Conservation (phyloP, 2,888 invertebrate species). For the Cephus sareptanus region DNA sequence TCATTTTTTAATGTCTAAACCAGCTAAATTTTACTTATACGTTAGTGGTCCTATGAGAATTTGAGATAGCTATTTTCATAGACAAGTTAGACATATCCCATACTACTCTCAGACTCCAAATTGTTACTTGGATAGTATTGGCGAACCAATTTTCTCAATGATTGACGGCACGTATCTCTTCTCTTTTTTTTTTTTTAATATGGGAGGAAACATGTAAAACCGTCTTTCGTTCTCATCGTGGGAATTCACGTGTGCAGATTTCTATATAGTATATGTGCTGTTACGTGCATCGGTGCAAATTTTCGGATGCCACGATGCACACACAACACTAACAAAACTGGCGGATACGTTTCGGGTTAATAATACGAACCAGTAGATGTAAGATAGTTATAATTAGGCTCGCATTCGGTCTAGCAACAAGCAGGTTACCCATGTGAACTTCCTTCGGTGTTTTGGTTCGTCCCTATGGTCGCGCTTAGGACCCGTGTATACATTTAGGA, state of each 20-base stretch:
- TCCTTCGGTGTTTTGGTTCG: slow-evolving; percentile 41
- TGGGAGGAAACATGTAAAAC: neutral
- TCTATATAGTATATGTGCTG: slow-evolving; percentile 53
- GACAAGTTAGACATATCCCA: too few relatives aligned
- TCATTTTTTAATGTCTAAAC: neutral
- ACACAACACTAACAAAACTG: slow-evolving; percentile 13
- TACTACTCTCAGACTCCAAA: neutral
- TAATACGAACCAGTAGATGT: slow-evolving; percentile 58
- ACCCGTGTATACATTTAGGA: neutral
- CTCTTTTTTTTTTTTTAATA: neutral
- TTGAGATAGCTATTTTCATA: neutral
- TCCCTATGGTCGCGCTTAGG: slow-evolving; percentile 25
- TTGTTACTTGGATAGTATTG: neutral
- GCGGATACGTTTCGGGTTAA: slow-evolving; percentile 56
- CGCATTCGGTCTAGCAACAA: slow-evolving; percentile 57
- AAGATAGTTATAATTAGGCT: slow-evolving; percentile 65
- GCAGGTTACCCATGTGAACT: slow-evolving; percentile 61
- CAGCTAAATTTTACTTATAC: neutral
- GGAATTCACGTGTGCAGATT: slow-evolving; percentile 56
- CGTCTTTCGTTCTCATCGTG: slow-evolving; percentile 29
- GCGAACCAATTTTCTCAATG: neutral
- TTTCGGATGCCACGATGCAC: slow-evolving; percentile 36
- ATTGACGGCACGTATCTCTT: neutral
- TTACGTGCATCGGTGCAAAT: slow-evolving; percentile 62
- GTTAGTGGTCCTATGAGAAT: neutral